These are phyloP conservation scores for Thaleichthys pacificus DNA, from an alignment of 2,797 vertebrate species.

Conservation along the genomic window DNA sequence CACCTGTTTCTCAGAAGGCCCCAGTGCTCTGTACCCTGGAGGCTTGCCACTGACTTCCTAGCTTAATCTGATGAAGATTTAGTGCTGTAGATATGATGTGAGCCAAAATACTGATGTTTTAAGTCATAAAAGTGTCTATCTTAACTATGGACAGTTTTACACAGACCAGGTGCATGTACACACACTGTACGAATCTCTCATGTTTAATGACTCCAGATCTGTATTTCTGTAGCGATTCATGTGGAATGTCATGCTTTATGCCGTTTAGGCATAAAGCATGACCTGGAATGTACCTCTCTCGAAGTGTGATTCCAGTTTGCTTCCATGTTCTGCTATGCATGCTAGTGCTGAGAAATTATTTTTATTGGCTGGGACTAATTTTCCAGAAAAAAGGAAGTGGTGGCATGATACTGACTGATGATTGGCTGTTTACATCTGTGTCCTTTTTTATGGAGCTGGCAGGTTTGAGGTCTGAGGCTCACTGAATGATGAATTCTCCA, in stretches of 20 bases:
- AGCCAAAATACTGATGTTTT: slow-evolving; percentile 40
- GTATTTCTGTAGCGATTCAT: slow-evolving; percentile 49
- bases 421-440: slow-evolving; percentile 53
- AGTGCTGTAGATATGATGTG: slow-evolving; percentile 21
- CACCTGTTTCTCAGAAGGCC: not conserved
- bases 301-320: slow-evolving; percentile 36
- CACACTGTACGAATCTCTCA: slow-evolving; percentile 34
- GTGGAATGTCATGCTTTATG: slow-evolving; percentile 36
- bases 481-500: slow-evolving; percentile 14
- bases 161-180: slow-evolving; percentile 49
- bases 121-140: slow-evolving; percentile 45
- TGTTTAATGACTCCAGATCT: slow-evolving; percentile 47
- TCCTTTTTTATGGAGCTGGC: slow-evolving; percentile 37
- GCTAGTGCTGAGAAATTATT: not conserved
- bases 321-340: slow-evolving; percentile 2
- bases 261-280: slow-evolving; percentile 28
- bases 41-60: slow-evolving; percentile 5
- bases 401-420: slow-evolving; percentile 30
- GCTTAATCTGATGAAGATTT: slow-evolving; percentile 26
- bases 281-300: slow-evolving; percentile 16
- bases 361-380: slow-evolving; percentile 33
- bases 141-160: slow-evolving; percentile 38
- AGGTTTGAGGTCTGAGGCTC: slow-evolving; percentile 31
- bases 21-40: not conserved
- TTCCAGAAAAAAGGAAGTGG: slow-evolving; percentile 33